Conservation (phyloP, 2,797 vertebrate species). For the Crocodylus rhombifer region DNA sequence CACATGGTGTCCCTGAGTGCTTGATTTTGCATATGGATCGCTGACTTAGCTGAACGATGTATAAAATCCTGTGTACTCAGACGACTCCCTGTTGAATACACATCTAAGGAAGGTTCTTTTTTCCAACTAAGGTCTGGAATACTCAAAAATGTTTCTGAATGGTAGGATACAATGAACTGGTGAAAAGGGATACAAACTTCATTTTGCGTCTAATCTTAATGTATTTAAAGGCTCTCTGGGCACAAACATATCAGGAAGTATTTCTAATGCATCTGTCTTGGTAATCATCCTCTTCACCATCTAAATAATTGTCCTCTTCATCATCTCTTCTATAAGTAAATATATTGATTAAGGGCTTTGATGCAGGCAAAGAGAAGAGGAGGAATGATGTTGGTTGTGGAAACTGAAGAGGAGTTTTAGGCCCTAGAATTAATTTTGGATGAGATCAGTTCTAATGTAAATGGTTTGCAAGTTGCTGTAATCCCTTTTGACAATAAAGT, state of each 20-base stretch:
- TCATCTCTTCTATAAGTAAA: not conserved
- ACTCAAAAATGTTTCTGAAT: constrained; percentile 34
- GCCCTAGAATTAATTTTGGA: not conserved
- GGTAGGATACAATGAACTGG: constrained; percentile 7
- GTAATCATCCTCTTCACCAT: too few relatives aligned
- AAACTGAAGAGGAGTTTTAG: not conserved
- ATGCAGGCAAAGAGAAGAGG: not conserved
- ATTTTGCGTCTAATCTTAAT: not conserved
- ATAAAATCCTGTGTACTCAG: constrained; percentile 64
- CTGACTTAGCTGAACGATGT: constrained; percentile 68
- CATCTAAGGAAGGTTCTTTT: constrained; percentile 63
- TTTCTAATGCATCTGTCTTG: not conserved
- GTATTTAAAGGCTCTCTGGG: constrained; percentile 16
- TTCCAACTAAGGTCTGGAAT: constrained; percentile 68
- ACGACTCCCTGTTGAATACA: constrained; percentile 67
- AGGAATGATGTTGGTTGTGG: not conserved
- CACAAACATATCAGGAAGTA: not conserved
- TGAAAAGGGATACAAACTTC: constrained; percentile 2
- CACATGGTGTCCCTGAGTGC: constrained; percentile 61
- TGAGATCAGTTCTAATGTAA: accelerated
- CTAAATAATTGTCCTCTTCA: not conserved
- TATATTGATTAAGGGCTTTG: not conserved
- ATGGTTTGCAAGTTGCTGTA: not conserved
- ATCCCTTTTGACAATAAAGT: not conserved
- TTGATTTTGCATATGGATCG: constrained; percentile 68